Conservation (phyloP, 2,113 vertebrate species). For the Apteryx owenii region DNA sequence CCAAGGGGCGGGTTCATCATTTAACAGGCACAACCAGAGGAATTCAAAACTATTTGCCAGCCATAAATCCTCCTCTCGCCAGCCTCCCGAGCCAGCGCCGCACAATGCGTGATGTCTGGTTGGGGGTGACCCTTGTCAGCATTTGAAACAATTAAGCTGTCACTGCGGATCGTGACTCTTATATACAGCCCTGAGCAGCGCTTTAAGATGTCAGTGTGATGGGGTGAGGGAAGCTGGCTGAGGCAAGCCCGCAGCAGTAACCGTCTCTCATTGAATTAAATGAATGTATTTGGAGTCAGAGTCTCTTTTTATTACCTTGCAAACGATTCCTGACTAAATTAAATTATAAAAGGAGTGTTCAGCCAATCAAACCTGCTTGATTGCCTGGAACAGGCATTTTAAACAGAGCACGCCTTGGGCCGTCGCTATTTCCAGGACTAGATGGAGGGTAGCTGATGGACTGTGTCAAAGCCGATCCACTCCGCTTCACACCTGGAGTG, state of each 20-base stretch:
- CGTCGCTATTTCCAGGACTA: not conserved
- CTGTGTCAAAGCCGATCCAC: not conserved
- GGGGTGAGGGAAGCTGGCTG: slow-evolving; percentile 34
- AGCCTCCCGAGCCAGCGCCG: slow-evolving; percentile 4
- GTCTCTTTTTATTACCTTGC: slow-evolving; percentile 62
- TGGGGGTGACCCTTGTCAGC: slow-evolving; percentile 61
- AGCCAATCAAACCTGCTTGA: slow-evolving; percentile 57
- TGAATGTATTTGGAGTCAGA: slow-evolving; percentile 58
- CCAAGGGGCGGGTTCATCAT: slow-evolving; percentile 47
- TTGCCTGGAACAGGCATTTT: slow-evolving; percentile 60
- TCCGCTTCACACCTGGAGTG: not conserved
- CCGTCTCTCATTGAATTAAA: slow-evolving; percentile 65
- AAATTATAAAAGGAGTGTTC: slow-evolving; percentile 56
- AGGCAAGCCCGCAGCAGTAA: not conserved
- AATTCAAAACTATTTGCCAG: slow-evolving; percentile 52
- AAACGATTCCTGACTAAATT: slow-evolving; percentile 63
- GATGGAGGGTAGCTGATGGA: not conserved
- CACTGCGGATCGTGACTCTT: slow-evolving; percentile 37
- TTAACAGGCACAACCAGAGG: slow-evolving; percentile 41
- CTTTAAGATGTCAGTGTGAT: slow-evolving; percentile 20
- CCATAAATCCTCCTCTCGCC: slow-evolving; percentile 39
- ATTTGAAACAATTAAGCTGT: slow-evolving; percentile 55
- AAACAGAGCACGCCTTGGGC: slow-evolving; percentile 17
- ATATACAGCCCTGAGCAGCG: slow-evolving; percentile 3
- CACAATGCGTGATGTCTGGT: not conserved